A percentile compares a stretch with the other conserved stretches of the same genome.
Evolutionary conservation across 2,113 vertebrate genomes (phyloP).

Genomic region (Thalassoma bifasciatum): DNA sequence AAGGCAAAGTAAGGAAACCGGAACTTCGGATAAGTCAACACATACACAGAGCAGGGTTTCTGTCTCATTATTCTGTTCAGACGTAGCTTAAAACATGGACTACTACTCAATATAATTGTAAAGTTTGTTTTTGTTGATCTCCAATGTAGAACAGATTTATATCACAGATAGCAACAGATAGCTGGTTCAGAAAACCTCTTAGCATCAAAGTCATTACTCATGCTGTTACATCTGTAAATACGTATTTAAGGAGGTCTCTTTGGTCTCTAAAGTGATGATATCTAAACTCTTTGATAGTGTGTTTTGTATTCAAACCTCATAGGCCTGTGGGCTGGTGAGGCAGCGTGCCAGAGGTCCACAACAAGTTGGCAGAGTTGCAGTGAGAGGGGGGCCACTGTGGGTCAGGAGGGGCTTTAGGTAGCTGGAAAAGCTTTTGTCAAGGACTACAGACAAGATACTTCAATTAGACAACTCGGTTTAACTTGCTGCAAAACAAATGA

Average conservation of each 20-base stretch:
- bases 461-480: background rate
- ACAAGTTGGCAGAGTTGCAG: constrained; percentile 89
- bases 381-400: constrained; percentile 92
- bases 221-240: background rate
- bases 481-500: too few relatives aligned
- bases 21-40: background rate
- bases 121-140: background rate
- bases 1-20: background rate
- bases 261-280: background rate
- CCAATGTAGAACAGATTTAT: background rate
- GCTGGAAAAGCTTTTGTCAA: constrained; percentile 80
- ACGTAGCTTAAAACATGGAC: background rate
- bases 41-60: background rate
- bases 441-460: constrained; percentile 25
- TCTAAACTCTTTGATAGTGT: background rate
- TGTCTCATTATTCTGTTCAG: background rate
- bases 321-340: constrained; percentile 92
- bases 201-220: background rate
- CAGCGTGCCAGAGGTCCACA: constrained; percentile 92
- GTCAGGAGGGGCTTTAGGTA: constrained; percentile 96
- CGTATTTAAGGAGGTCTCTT: background rate
- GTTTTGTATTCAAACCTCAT: constrained; percentile 84
- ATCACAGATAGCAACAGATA: background rate
- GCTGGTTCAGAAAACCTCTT: background rate
- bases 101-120: background rate